phyloP scores from a whole-genome alignment of 2,113 vertebrate species.

The Lepisosteus oculatus region DNA sequence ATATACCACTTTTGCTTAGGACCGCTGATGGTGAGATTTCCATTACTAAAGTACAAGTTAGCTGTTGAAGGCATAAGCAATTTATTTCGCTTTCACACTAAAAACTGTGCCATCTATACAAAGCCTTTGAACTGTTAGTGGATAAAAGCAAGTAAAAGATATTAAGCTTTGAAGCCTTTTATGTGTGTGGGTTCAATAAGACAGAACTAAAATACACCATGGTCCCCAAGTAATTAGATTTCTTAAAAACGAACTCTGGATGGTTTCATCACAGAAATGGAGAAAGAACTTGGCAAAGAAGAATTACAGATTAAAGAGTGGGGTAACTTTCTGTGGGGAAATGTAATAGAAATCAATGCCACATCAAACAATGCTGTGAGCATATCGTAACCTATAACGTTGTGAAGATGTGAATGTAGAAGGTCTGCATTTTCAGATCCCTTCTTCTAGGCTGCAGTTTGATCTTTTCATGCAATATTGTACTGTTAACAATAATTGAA shows the following conservation, averaged over 20 bases:
- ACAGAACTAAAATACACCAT: conserved; percentile 4
- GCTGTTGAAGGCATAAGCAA: neutral
- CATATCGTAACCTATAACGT: neutral
- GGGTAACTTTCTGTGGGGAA: conserved; percentile 1
- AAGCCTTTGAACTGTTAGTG: neutral
- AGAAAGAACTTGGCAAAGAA: conserved; percentile 4
- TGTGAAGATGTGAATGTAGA: neutral
- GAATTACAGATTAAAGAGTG: conserved; percentile 10
- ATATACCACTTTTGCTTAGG: too few species aligned
- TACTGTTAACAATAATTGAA: neutral
- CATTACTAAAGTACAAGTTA: neutral
- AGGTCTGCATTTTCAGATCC: neutral
- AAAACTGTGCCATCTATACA: neutral
- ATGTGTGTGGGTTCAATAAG: neutral
- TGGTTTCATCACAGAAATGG: neutral
- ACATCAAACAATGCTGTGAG: neutral
- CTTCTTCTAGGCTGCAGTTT: neutral
- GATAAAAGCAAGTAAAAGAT: conserved; percentile 7
- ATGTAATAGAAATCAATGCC: conserved; percentile 6
- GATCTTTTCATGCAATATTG: neutral
- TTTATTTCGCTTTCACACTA: neutral
- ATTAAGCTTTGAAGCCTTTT: neutral
- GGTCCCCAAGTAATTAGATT: neutral
- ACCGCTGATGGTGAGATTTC: neutral
- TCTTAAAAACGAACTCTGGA: neutral